Conservation (phyloP, 2,888 invertebrate genomes). For the Drosophila differens region DNA sequence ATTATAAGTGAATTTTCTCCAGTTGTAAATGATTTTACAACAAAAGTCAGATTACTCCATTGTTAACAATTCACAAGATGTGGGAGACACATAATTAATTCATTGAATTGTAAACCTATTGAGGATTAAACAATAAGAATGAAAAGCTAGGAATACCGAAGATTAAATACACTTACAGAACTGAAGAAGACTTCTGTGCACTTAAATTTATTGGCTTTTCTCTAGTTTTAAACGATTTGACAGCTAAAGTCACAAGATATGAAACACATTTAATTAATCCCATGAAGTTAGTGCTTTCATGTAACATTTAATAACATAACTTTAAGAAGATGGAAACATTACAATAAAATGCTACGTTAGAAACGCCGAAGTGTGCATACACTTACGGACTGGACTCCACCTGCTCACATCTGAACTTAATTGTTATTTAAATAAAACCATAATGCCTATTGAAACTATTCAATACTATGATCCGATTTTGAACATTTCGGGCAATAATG, state of each 20-base stretch:
- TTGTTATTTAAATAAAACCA: neutral
- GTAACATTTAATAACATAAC: neutral
- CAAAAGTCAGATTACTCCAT: neutral
- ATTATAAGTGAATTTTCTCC: neutral
- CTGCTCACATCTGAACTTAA: neutral
- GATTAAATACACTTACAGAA: neutral
- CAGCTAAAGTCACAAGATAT: neutral
- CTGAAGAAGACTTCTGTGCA: neutral
- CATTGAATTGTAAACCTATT: neutral
- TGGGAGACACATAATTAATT: neutral
- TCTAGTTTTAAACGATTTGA: neutral
- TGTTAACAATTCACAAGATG: neutral
- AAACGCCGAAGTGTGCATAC: neutral
- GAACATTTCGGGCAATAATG: neutral
- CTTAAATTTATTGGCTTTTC: neutral
- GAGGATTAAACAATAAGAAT: neutral
- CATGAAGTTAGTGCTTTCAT: neutral
- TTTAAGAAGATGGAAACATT: neutral
- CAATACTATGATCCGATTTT: neutral
- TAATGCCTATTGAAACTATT: neutral
- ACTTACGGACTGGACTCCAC: neutral
- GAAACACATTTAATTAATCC: neutral
- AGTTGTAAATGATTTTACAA: neutral
- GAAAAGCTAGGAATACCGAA: neutral
- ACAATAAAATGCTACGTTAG: neutral